Evolutionary conservation across 2,113 vertebrate genomes (phyloP).

Genomic region (Pteruthius melanotis): DNA sequence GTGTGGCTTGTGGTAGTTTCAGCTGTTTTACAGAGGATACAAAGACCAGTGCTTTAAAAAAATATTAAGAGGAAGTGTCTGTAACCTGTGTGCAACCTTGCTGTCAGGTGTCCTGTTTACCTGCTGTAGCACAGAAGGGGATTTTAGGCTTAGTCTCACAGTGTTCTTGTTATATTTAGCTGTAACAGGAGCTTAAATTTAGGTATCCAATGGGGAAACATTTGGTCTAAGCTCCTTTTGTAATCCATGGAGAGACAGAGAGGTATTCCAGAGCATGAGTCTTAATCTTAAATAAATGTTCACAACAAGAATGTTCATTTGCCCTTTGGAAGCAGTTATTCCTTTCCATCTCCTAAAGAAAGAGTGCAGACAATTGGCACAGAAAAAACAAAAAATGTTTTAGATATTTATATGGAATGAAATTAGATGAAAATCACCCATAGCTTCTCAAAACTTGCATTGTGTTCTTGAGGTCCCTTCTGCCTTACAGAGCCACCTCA

Average conservation of each 20-base stretch:
- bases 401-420: neutral
- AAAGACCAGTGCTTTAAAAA: neutral
- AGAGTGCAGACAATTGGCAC: neutral
- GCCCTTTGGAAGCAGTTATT: neutral
- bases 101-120: neutral
- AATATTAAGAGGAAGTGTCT: neutral
- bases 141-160: neutral
- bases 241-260: neutral
- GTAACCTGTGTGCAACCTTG: neutral
- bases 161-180: neutral
- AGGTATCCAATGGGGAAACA: neutral
- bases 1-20: neutral
- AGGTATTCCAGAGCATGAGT: neutral
- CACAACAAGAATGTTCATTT: neutral
- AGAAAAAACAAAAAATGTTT: neutral
- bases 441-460: neutral
- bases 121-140: neutral
- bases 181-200: neutral
- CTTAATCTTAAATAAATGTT: neutral
- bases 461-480: neutral
- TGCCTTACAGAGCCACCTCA: neutral
- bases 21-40: neutral
- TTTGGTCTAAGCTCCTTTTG: neutral
- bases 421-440: neutral
- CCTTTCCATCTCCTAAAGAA: neutral